Percentiles rank a stretch among this genome's conserved stretches.
Evolutionary conservation across 92 coral and sea anemone genomes (phyloP).

Genomic region (Phenganax stokvisi): DNA sequence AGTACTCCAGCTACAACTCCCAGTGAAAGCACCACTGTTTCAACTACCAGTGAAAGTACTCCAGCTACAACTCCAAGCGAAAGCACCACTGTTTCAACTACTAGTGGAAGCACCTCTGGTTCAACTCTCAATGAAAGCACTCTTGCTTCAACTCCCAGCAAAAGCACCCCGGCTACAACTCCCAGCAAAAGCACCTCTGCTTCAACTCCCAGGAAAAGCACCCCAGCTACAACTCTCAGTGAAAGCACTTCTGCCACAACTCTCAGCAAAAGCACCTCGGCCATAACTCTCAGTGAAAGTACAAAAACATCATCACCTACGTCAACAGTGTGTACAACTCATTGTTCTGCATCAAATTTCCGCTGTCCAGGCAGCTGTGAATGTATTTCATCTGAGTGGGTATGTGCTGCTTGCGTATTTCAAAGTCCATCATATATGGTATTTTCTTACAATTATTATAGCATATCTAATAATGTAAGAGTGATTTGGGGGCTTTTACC

Average conservation of each 20-base stretch:
- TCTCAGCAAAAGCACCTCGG: not conserved
- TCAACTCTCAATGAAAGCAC: not conserved
- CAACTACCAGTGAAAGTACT: not conserved
- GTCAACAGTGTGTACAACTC: not conserved
- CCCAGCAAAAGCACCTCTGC: not conserved
- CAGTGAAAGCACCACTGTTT: not conserved
- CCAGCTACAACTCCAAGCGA: not conserved
- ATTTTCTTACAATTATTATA: too few species aligned
- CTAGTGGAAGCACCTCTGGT: not conserved
- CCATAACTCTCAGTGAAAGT: not conserved
- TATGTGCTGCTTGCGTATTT: not conserved
- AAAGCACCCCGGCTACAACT: too few species aligned
- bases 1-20: not conserved
- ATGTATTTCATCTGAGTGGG: constrained; percentile 12
- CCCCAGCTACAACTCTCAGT: not conserved
- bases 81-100: not conserved
- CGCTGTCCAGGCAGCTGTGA: not conserved
- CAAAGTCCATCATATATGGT: too few species aligned
- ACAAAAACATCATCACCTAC: not conserved
- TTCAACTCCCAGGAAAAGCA: not conserved
- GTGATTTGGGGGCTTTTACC: too few species aligned
- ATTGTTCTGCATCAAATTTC: not conserved
- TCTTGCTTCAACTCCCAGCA: too few species aligned
- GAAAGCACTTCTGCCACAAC: not conserved
- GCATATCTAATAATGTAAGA: too few species aligned